phyloP scores from a whole-genome alignment of 2,113 vertebrate species.

The Machaerirhynchus nigripectus region DNA sequence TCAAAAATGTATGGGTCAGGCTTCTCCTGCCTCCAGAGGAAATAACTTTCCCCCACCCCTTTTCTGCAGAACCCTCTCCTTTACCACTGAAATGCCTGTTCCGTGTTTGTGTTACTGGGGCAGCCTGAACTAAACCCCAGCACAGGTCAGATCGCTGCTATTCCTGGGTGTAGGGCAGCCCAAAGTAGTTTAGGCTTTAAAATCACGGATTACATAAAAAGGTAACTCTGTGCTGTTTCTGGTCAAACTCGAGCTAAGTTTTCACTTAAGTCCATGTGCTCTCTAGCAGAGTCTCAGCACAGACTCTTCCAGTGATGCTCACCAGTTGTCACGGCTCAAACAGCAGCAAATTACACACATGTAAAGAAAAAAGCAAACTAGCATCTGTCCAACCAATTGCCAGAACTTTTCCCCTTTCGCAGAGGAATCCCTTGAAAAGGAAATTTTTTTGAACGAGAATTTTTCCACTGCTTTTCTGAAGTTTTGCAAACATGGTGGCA shows the following conservation, averaged over 20 bases:
- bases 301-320: background rate
- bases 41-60: background rate
- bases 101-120: background rate
- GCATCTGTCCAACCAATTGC: background rate
- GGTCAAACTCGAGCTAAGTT: background rate
- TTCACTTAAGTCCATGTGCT: background rate
- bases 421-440: background rate
- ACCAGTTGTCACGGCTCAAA: background rate
- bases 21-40: background rate
- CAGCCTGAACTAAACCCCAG: background rate
- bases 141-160: rapidly evolving
- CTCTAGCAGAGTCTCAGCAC: background rate
- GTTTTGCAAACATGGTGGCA: background rate
- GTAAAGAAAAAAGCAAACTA: background rate
- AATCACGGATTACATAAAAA: background rate
- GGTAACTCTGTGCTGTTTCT: background rate
- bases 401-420: background rate
- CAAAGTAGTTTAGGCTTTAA: background rate
- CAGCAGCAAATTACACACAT: background rate
- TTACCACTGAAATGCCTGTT: background rate
- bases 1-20: background rate
- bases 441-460: background rate
- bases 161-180: background rate
- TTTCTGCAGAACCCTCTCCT: background rate
- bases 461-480: background rate